These are phyloP conservation scores for Epinephelus awoara DNA, from an alignment of 2,797 vertebrate genomes.

Conservation along the genomic window DNA sequence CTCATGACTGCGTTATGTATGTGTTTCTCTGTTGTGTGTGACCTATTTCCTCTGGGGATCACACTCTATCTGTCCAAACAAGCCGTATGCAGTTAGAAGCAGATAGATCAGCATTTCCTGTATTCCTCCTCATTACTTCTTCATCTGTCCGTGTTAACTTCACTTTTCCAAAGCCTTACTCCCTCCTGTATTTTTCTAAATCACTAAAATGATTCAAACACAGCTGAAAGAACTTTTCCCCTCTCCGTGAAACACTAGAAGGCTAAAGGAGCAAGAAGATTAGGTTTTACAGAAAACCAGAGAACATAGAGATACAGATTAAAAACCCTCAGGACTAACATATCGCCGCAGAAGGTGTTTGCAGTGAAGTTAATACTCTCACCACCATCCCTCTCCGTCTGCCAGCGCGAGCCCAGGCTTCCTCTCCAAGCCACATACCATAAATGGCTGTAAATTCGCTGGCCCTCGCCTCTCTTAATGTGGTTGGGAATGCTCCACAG, in stretches of 20 bases:
- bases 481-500: slow-evolving; percentile 65
- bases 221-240: not conserved
- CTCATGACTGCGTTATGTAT: slow-evolving; percentile 6
- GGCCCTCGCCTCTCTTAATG: slow-evolving; percentile 49
- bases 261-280: not conserved
- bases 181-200: not conserved
- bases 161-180: not conserved
- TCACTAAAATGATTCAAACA: not conserved
- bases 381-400: slow-evolving; percentile 24
- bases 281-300: slow-evolving; percentile 1
- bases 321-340: slow-evolving; percentile 21
- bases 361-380: slow-evolving; percentile 34
- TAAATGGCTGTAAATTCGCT: slow-evolving; percentile 73
- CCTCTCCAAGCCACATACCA: slow-evolving; percentile 63
- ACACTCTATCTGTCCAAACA: slow-evolving; percentile 44
- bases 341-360: slow-evolving; percentile 29
- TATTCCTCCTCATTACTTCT: not conserved
- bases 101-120: slow-evolving; percentile 34
- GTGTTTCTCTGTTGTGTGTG: slow-evolving; percentile 23
- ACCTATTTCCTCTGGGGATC: slow-evolving; percentile 49
- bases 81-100: slow-evolving; percentile 15
- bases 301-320: slow-evolving; percentile 3
- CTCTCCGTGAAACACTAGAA: not conserved
- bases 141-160: not conserved
- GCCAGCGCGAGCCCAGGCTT: slow-evolving; percentile 10